phyloP scores from a whole-genome alignment of 2,113 vertebrate genomes.

The Petroica traversi region DNA sequence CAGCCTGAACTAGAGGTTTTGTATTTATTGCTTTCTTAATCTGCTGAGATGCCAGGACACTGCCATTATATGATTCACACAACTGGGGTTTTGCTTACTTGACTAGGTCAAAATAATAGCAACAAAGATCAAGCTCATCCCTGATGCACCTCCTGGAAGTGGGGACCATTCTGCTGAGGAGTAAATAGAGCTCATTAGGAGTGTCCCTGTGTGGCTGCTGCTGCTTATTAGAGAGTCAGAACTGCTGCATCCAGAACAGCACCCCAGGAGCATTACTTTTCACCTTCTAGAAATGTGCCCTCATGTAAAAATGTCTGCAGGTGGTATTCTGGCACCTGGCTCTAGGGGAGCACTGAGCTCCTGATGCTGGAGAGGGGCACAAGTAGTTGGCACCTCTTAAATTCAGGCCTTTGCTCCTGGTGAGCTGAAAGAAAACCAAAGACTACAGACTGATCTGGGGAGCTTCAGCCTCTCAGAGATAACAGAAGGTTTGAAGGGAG shows the following conservation, averaged over 20 bases:
- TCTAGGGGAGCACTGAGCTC: background rate
- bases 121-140: background rate
- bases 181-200: background rate
- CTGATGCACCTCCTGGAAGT: background rate
- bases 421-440: background rate
- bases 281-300: background rate
- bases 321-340: background rate
- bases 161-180: background rate
- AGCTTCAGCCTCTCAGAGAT: background rate
- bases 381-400: background rate
- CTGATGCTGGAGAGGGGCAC: background rate
- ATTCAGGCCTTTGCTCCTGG: background rate
- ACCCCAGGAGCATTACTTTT: background rate
- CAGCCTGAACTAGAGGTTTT: background rate
- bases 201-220: background rate
- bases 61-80: background rate
- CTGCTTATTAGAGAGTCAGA: background rate
- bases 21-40: background rate
- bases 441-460: background rate
- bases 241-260: background rate
- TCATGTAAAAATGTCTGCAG: background rate
- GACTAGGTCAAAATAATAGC: background rate
- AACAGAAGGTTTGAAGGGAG: background rate
- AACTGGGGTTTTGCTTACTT: background rate
- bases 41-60: background rate